These are phyloP conservation scores for Ypsolopha sequella DNA, from an alignment of 2,888 invertebrate species.

Conservation along the genomic window DNA sequence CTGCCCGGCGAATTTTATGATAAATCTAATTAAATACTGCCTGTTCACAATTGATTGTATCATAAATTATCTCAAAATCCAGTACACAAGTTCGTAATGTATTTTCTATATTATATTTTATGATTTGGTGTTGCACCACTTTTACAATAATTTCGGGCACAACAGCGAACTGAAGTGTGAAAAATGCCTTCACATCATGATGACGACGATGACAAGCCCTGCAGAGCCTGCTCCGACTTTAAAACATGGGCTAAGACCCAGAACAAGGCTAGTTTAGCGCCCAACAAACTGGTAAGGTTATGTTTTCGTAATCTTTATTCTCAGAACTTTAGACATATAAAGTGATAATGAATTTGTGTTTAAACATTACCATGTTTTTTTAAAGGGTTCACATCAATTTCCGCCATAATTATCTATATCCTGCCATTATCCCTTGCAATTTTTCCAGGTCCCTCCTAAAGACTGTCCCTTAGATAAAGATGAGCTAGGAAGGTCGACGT, in stretches of 20 bases:
- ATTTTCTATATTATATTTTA: neutral
- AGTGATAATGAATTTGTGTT: neutral
- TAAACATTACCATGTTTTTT: neutral
- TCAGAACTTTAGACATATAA: neutral
- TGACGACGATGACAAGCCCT: constrained; percentile 69
- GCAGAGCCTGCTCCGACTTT: constrained; percentile 80
- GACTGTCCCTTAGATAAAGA: constrained; percentile 86
- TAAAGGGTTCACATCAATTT: too few species aligned
- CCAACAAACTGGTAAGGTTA: constrained; percentile 25
- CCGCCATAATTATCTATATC: too few species aligned
- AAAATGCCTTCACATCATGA: constrained; percentile 47
- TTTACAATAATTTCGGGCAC: constrained; percentile 18
- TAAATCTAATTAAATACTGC: too few species aligned
- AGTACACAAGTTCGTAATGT: too few species aligned
- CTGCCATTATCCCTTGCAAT: constrained; percentile 8
- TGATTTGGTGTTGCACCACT: constrained; percentile 24
- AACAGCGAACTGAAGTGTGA: neutral
- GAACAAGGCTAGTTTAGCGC: constrained; percentile 31
- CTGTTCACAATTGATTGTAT: too few species aligned
- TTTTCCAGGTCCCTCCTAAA: constrained; percentile 20
- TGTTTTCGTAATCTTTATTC: neutral
- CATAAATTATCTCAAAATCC: too few species aligned
- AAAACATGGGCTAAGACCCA: constrained; percentile 79
- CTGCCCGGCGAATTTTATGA: too few species aligned
- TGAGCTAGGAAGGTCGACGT: constrained; percentile 83